Evolutionary conservation across 2,113 vertebrate species (phyloP), one percentile per base, ranked within the genome.

Genomic region (Cephalopholis sonnerati): DNA sequence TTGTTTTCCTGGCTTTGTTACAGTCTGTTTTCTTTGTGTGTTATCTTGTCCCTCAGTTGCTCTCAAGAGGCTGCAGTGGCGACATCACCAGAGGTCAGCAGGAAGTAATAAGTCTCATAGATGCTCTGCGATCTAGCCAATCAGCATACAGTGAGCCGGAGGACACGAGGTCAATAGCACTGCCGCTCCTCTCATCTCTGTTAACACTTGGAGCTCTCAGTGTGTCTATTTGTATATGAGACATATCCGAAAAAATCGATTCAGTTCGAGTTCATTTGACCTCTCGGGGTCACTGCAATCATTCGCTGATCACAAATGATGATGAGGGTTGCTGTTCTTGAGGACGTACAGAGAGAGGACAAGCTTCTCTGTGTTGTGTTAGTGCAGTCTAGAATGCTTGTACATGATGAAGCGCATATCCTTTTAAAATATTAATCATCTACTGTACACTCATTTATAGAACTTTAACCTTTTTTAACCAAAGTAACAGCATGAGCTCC

Each of bases 1-100:
- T 39, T 39, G 36, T 39, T n/a, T n/a, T n/a, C n/a, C n/a, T n/a
- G n/a, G n/a, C n/a, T 41, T 53, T 54, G 24, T 54, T n/a, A 50
- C 22, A 51, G 41, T 61, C 41, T 67, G 29, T 20, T 67, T 55
- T 54, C 2, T 29, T 39, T 16, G 41, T 15, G 24, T 68, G 5
- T 62, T 39, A 51, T 71, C 18, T 12, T 15, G 32, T 58, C 25
- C 55, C 32, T 72, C 20, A 11, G 51, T 16, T 20, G 8, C 29
- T 63, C 13, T 57, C 36, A 9, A 10, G 24, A 64, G 25, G 64
- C 58, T 25, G 71, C 65, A 2, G 51, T 13, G n/a, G n/a, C 65
- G 57, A 82, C 79, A 75, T 77, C 75, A 57, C 17, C 59, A 32
- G 39, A 59, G 63, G 58, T 83, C 63, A 83, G 24, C 62, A 71